These are phyloP conservation scores for Pipa parva DNA, from an alignment of 2,113 vertebrate genomes.

Conservation along the genomic window DNA sequence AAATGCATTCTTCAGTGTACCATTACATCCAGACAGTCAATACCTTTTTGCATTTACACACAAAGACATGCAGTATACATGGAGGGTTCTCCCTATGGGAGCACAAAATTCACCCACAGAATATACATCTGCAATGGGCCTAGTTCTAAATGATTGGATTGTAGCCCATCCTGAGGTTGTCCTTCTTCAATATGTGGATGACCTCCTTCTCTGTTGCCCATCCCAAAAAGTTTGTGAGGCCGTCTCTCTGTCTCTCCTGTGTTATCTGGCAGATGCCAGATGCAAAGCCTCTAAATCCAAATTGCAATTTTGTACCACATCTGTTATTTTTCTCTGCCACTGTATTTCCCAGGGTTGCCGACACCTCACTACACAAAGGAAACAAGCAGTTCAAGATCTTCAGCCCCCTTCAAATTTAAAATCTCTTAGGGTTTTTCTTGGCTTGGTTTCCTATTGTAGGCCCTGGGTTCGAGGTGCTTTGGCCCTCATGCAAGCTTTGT, in stretches of 20 bases:
- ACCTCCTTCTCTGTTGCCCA: not conserved
- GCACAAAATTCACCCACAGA: not conserved
- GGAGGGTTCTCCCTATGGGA: not conserved
- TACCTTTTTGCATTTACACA: not conserved
- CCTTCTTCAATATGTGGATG: not conserved
- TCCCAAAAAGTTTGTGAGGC: not conserved
- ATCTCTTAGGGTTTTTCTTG: not conserved
- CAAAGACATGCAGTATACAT: not conserved
- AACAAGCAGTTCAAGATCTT: not conserved
- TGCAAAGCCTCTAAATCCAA: not conserved
- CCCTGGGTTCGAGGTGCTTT: not conserved
- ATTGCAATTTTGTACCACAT: not conserved
- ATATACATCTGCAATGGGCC: not conserved
- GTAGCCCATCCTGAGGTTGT: not conserved
- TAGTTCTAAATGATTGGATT: not conserved
- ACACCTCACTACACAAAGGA: not conserved
- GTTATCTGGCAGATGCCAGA: not conserved
- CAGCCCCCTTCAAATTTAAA: not conserved
- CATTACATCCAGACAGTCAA: not conserved
- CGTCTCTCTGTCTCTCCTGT: not conserved
- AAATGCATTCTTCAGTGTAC: conserved; percentile 3
- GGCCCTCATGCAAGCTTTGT: not conserved
- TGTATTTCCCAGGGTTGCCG: not conserved
- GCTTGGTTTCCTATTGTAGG: not conserved
- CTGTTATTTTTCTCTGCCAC: not conserved